Evolutionary conservation across 2,888 invertebrate species (phyloP).

Genomic region (Liopterus haemorrhoidalis): DNA sequence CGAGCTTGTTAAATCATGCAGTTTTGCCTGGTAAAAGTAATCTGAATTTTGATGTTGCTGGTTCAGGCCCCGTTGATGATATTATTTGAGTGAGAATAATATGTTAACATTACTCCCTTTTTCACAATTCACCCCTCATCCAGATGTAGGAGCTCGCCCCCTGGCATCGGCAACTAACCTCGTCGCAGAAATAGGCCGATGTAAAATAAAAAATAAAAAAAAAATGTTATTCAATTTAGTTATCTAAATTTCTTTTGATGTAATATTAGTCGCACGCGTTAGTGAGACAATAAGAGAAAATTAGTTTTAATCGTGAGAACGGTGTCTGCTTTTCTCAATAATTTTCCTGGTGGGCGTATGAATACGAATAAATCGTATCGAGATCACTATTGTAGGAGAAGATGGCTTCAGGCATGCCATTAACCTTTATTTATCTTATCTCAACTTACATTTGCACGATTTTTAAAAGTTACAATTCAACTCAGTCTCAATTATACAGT

Average conservation of each 20-base stretch:
- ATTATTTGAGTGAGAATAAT: too few species aligned
- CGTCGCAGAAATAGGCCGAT: too few species aligned
- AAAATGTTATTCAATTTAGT: not conserved
- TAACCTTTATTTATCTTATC: conserved; percentile 25
- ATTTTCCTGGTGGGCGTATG: conserved; percentile 20
- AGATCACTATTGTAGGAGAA: conserved; percentile 11
- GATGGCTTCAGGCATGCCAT: conserved; percentile 14
- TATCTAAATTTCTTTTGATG: not conserved
- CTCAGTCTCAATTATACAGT: conserved; percentile 12
- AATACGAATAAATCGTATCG: conserved; percentile 19
- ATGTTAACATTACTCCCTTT: too few species aligned
- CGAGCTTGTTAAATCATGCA: too few species aligned
- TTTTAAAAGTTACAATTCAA: conserved; percentile 14
- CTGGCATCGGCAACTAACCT: too few species aligned
- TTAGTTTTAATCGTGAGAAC: conserved; percentile 18
- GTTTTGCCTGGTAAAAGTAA: too few species aligned
- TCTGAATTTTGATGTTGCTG: too few species aligned
- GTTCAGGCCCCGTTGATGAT: too few species aligned
- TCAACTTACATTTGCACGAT: conserved; percentile 18
- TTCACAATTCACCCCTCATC: too few species aligned
- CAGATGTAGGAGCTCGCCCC: too few species aligned
- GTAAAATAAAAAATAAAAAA: conserved; percentile 1
- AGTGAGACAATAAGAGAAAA: conserved; percentile 3
- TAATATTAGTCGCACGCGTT: not conserved
- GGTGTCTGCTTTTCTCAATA: conserved; percentile 16